Conservation (phyloP, 2,797 vertebrate species). For the Channa striata region DNA sequence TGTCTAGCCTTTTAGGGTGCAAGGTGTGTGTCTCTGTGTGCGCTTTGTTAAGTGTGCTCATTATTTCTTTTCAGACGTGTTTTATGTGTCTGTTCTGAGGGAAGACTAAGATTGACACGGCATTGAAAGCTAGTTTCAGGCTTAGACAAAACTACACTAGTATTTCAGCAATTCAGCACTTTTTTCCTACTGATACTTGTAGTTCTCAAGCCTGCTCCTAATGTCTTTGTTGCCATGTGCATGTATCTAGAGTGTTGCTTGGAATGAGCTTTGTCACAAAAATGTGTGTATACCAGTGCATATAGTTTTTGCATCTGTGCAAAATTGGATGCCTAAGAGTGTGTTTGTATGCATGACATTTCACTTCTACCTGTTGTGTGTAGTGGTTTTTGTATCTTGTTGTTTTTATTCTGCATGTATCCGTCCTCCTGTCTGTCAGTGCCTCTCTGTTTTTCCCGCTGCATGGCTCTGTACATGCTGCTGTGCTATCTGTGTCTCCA, state of each 20-base stretch:
- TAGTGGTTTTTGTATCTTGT: conserved; percentile 33
- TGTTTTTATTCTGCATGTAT: conserved; percentile 42
- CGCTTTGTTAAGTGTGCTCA: conserved; percentile 34
- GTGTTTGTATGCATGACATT: conserved; percentile 48
- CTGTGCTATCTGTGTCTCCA: conserved; percentile 68
- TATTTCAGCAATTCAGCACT: conserved; percentile 18
- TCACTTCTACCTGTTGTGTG: conserved; percentile 16
- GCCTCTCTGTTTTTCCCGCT: conserved; percentile 39
- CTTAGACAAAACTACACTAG: conserved; percentile 17
- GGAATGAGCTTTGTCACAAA: conserved; percentile 40
- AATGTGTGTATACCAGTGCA: conserved; percentile 23
- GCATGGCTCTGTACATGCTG: conserved; percentile 57
- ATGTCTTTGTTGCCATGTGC: conserved; percentile 36
- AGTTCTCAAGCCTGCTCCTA: conserved; percentile 34
- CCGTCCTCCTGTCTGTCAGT: conserved; percentile 43
- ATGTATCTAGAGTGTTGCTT: conserved; percentile 28
- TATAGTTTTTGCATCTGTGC: conserved; percentile 23
- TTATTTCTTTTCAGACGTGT: conserved; percentile 51
- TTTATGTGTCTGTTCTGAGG: conserved; percentile 30
- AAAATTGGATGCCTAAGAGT: conserved; percentile 5
- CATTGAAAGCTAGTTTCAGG: conserved; percentile 33
- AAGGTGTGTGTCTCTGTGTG: conserved; percentile 21
- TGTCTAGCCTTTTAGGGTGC: conserved; percentile 19
- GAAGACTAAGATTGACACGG: conserved; percentile 46
- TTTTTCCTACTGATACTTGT: conserved; percentile 38